Percentiles rank a stretch among this genome's conserved stretches.
Conservation (phyloP, 2,888 invertebrate species). For the Chrysina gloriosa region DNA sequence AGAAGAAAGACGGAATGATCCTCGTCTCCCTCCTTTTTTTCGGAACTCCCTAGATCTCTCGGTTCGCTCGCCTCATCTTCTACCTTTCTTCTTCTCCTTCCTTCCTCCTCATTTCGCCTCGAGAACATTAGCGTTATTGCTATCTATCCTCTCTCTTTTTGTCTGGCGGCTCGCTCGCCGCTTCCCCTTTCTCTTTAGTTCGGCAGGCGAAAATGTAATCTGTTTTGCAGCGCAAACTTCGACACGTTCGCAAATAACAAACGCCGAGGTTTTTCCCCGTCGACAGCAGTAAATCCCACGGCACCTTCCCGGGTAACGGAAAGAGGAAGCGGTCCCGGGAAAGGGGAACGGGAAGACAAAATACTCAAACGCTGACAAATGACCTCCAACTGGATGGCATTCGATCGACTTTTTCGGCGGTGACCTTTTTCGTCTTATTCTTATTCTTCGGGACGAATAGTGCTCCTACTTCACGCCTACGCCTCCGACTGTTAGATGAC, state of each 20-base stretch:
- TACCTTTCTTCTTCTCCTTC: background rate
- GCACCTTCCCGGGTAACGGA: conserved; percentile 9
- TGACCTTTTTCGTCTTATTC: background rate
- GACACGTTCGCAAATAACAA: conserved; percentile 38
- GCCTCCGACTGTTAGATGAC: no score
- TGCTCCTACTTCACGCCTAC: no score
- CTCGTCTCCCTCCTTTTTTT: background rate
- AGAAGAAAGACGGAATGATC: no score
- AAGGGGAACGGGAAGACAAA: conserved; percentile 27
- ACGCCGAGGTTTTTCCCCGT: conserved; percentile 35
- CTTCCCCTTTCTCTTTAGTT: conserved; percentile 14
- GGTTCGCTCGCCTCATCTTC: background rate
- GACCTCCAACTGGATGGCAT: conserved; percentile 22
- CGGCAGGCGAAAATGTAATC: conserved; percentile 29
- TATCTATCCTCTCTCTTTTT: background rate
- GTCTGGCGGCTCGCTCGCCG: background rate
- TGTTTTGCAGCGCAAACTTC: conserved; percentile 39
- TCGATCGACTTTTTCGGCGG: conserved; percentile 18
- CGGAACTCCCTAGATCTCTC: background rate
- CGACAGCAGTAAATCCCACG: conserved; percentile 35
- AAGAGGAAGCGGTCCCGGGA: background rate
- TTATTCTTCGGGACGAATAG: background rate
- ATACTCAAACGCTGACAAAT: conserved; percentile 37
- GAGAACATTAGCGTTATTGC: conserved; percentile 28
- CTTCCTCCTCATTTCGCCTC: conserved; percentile 9